A percentile compares a stretch with the other conserved stretches of the same genome.
Conservation (phyloP, 2,113 vertebrate genomes). For the Crocuta crocuta region DNA sequence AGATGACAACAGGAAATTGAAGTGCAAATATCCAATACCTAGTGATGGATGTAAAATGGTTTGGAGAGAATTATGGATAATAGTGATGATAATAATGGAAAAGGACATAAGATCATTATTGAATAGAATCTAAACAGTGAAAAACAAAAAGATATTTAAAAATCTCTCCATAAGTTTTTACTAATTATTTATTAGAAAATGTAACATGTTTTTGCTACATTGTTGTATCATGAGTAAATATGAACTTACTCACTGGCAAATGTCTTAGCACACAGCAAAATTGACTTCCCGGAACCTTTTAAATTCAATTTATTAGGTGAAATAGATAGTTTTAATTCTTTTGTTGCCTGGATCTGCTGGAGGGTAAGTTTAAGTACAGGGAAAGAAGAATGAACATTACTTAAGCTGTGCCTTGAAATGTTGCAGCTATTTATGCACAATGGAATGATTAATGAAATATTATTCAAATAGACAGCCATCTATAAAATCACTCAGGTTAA, state of each 20-base stretch:
- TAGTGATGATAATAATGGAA: neutral
- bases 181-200: neutral
- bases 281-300: neutral
- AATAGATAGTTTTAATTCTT: neutral
- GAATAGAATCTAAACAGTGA: neutral
- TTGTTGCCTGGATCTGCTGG: neutral
- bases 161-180: neutral
- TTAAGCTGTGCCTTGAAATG: neutral
- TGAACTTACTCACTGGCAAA: neutral
- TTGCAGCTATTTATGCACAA: neutral
- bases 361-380: neutral
- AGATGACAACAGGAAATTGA: neutral
- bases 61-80: neutral
- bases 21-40: neutral
- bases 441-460: slow-evolving; percentile 4
- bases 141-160: neutral
- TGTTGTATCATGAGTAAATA: neutral
- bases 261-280: neutral
- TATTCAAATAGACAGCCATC: neutral
- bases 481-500: neutral
- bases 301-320: slow-evolving; percentile 30
- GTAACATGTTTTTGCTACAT: neutral
- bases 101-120: neutral
- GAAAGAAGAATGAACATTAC: neutral
- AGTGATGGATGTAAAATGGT: neutral